Conservation (phyloP, 2,797 vertebrate species). For the Cetoscarus ocellatus region DNA sequence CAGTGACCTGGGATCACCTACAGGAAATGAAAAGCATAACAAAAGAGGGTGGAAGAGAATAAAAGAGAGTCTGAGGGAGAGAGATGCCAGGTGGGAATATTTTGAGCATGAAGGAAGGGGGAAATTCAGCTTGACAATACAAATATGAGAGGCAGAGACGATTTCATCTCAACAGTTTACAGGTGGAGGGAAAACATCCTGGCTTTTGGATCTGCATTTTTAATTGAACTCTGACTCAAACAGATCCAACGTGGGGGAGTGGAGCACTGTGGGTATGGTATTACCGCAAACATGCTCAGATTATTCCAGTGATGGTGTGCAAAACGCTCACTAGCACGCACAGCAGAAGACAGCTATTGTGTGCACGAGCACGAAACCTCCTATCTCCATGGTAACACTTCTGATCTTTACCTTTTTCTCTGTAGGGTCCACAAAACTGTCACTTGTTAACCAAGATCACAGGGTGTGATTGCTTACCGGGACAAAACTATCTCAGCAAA, state of each 20-base stretch:
- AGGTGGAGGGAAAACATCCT: slow-evolving; percentile 22
- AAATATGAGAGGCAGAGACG: slow-evolving; percentile 13
- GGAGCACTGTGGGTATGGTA: rapidly evolving
- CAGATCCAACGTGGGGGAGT: background rate
- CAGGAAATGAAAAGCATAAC: slow-evolving; percentile 77
- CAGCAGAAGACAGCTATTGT: too few species aligned
- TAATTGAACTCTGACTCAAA: background rate
- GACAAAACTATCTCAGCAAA: background rate
- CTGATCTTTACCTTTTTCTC: slow-evolving; percentile 16
- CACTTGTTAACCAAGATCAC: background rate
- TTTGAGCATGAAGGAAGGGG: slow-evolving; percentile 37
- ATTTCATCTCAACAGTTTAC: slow-evolving; percentile 34
- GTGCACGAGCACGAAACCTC: slow-evolving; percentile 1
- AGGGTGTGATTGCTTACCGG: slow-evolving; percentile 1
- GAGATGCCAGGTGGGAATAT: slow-evolving; percentile 38
- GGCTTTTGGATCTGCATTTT: slow-evolving; percentile 3
- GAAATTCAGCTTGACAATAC: slow-evolving; percentile 41
- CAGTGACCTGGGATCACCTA: slow-evolving; percentile 62
- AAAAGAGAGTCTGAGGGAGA: slow-evolving; percentile 9
- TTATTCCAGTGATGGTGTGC: background rate
- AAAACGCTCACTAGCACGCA: background rate
- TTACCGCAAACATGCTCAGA: background rate
- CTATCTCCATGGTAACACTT: slow-evolving; percentile 21
- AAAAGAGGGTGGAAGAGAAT: slow-evolving; percentile 33
- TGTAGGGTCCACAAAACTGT: background rate